phyloP scores from a whole-genome alignment of 2,113 vertebrate species.

The Takifugu bimaculatus region DNA sequence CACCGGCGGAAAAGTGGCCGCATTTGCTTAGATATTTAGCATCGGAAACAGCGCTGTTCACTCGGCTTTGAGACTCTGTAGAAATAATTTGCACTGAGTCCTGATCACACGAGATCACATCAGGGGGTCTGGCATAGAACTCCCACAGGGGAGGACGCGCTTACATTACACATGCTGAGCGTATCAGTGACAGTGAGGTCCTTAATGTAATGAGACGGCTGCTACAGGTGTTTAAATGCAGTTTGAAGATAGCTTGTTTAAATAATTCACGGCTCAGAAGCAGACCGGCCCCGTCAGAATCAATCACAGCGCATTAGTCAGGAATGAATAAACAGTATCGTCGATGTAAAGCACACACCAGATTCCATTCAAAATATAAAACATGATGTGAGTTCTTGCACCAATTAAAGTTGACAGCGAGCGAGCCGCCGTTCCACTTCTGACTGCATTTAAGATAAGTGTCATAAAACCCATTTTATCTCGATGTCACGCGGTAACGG shows the following conservation, averaged over 20 bases:
- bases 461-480: conserved; percentile 7
- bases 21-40: background rate
- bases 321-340: background rate
- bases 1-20: background rate
- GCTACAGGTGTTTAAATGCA: background rate
- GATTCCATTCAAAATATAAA: background rate
- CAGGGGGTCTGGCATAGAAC: background rate
- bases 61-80: conserved; percentile 31
- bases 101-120: conserved; percentile 28
- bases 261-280: conserved; percentile 2
- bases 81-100: conserved; percentile 17
- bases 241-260: background rate
- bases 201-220: background rate
- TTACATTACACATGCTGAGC: background rate
- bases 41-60: conserved; percentile 10
- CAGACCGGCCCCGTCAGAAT: background rate
- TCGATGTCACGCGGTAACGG: background rate
- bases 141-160: conserved; percentile 30
- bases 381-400: background rate
- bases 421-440: background rate
- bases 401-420: background rate
- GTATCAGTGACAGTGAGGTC: background rate
- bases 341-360: background rate
- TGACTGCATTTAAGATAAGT: background rate
- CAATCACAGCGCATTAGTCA: background rate